phyloP scores from a whole-genome alignment of 2,888 invertebrate species.

The Epinotia brunnichana region DNA sequence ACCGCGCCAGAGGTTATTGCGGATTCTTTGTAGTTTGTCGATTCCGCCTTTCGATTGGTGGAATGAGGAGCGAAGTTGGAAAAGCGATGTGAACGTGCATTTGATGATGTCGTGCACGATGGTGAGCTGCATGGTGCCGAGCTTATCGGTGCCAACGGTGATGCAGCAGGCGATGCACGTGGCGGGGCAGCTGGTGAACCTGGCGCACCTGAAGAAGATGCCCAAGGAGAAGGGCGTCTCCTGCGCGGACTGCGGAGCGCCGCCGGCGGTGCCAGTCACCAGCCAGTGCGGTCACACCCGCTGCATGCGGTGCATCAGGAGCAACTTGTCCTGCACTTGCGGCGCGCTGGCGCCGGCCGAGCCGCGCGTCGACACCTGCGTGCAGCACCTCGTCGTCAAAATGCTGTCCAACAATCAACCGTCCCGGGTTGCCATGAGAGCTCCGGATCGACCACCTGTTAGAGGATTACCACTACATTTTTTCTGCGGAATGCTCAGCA shows the following conservation, averaged over 20 bases:
- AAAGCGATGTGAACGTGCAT: slow-evolving; percentile 26
- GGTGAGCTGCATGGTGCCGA: slow-evolving; percentile 23
- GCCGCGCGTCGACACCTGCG: slow-evolving; percentile 54
- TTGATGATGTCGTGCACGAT: slow-evolving; percentile 36
- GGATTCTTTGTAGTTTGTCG: slow-evolving; percentile 23
- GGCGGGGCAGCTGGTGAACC: slow-evolving; percentile 60
- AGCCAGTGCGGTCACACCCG: slow-evolving; percentile 90
- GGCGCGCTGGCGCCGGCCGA: slow-evolving; percentile 51
- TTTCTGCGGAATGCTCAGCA: slow-evolving; percentile 29
- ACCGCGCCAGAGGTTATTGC: slow-evolving; percentile 29
- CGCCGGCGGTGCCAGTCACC: slow-evolving; percentile 86
- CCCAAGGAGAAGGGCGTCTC: slow-evolving; percentile 68
- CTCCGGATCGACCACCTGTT: slow-evolving; percentile 32
- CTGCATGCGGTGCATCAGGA: slow-evolving; percentile 70
- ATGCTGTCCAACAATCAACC: slow-evolving; percentile 49
- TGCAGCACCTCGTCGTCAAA: slow-evolving; percentile 58
- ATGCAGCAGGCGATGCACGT: slow-evolving; percentile 52
- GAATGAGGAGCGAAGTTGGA: slow-evolving; percentile 14
- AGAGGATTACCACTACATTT: slow-evolving; percentile 32
- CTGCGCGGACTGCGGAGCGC: slow-evolving; percentile 85
- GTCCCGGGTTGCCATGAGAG: slow-evolving; percentile 32
- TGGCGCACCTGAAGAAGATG: slow-evolving; percentile 58
- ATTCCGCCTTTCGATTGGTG: slow-evolving; percentile 24
- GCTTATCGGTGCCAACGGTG: slow-evolving; percentile 45
- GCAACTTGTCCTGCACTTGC: slow-evolving; percentile 55